Evolutionary conservation across 2,888 invertebrate genomes (phyloP), one percentile per base, ranked within the genome.

Genomic region (Amphipoea lucens): DNA sequence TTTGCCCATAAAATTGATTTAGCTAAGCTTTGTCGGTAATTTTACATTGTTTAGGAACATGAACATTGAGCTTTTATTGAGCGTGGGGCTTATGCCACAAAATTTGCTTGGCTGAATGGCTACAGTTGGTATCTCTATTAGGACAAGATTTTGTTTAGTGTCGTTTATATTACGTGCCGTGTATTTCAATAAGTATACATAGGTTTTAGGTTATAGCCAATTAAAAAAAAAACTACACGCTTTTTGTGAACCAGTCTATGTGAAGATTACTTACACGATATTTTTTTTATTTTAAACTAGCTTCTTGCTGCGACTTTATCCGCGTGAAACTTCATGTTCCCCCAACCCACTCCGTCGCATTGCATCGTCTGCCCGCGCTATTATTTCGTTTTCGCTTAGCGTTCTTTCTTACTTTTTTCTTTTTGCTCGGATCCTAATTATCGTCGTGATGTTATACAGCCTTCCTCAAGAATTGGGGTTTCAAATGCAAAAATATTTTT

Each of bases 1-100:
- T 79, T 78, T 65, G 77, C 73, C 81, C 74, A 79, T 88, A 85
- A 89, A 89, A 83, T 88, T 89, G 81, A 87, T 88, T 86, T 79
- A 89, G 68, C 70, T 80, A 69, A 76, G 79, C 82, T 83, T 79
- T 65, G 66, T 79, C 70, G 72, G 76, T 78, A 83, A 87, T 84
- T 85, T 86, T 79, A 85, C 81, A 85, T 82, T 82, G 82, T 81
- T 73, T 76, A 54, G 71, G 29, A 75, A 81, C 80, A 81, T 81
- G 82, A 83, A 86, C 83, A 79, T 76, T 70, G n/a, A 82, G 72
- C 63, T 74, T 83, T 76, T 79, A 79, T 60, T 80, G 60, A 74
- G 40, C 73, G 51, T 71, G 66, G 66, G 40, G 70, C 54, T 73
- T 62, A 48, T 48, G 40, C n/a, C 36, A 45, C 9, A 45, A 54